Conservation (phyloP, 1,140 invertebrate species). For the Coptotermes formosanus region DNA sequence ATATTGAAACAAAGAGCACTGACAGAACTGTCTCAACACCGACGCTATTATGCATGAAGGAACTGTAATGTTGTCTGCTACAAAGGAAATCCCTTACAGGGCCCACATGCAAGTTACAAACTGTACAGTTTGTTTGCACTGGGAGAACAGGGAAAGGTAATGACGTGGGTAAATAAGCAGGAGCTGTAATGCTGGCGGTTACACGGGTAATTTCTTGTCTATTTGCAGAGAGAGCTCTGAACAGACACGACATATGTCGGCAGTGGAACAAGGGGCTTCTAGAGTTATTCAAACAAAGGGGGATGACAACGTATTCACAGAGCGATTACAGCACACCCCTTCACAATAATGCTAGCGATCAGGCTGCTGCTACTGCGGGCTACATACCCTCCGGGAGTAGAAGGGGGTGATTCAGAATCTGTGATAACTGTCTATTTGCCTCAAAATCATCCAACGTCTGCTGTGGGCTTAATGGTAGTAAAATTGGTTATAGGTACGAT, state of each 20-base stretch:
- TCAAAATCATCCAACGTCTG: too few relatives aligned
- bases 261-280: neutral
- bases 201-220: neutral
- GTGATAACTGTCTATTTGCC: too few relatives aligned
- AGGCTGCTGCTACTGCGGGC: neutral
- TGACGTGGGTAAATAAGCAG: neutral
- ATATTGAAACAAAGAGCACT: too few relatives aligned
- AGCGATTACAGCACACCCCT: slow-evolving; percentile 7
- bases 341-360: neutral
- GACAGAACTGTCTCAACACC: too few relatives aligned
- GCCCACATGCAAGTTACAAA: too few relatives aligned
- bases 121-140: neutral
- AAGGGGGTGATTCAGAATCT: neutral
- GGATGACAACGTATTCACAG: slow-evolving; percentile 18
- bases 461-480: too few relatives aligned
- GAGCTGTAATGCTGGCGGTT: neutral
- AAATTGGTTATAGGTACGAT: too few relatives aligned
- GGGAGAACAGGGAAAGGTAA: neutral
- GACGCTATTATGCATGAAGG: too few relatives aligned
- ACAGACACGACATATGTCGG: slow-evolving; percentile 8
- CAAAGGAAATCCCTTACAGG: too few relatives aligned
- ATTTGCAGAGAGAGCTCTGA: neutral
- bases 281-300: slow-evolving; percentile 14
- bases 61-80: too few relatives aligned
- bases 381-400: neutral